Evolutionary conservation across 2,113 vertebrate genomes (phyloP), one percentile per base, ranked within the genome.

Genomic region (Progne subis): DNA sequence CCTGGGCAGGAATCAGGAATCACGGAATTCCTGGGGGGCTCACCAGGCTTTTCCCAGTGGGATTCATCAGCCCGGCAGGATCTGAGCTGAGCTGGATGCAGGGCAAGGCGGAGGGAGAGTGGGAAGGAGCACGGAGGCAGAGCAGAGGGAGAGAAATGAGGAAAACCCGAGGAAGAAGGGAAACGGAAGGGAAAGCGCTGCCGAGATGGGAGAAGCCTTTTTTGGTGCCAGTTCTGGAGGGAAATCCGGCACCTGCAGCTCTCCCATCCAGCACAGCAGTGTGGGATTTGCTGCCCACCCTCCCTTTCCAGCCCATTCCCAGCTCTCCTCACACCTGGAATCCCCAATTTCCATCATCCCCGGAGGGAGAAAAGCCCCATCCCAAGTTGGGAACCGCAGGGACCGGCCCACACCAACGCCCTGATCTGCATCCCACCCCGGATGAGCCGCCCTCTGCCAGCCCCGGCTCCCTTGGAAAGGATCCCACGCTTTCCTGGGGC

Each of bases 321-420:
- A 57, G 44, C 79, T 70, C 55, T 29, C 31, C 46, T 23, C 37
- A 43, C 12, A 1, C 9, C 37, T 1, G 18, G 55, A 60, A 16
- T 19, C 31, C 11, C 16, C 31, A 25, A 6, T 60, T 60, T 5
- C 55, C 80, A 24, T 6, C 55, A 12, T 7, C 19, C 44, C 55
- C 3, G 14, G 5, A 52, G 19, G 24, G 31, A 9, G 19, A 44
- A 31, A 34, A 83, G 1, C 47, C 39, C 37, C 32, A 25, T 11
- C 46, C 25, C 46, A 7, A 14, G 5, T 31, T 0, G 0, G 34
- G n/a, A 57, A 14, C 23, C 0, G 5, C 53, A 11, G 61, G n/a
- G 32, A 5, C 6, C 1, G 10, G 19, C 5, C 32, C 39, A 23
- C 67, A 32, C 34, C 87, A 21, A 37, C n/a, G 37, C 63, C 52